A percentile compares a stretch with the other conserved stretches of the same genome.
Evolutionary conservation across 2,888 invertebrate species (phyloP).

Genomic region (Nemapogon koenigi): DNA sequence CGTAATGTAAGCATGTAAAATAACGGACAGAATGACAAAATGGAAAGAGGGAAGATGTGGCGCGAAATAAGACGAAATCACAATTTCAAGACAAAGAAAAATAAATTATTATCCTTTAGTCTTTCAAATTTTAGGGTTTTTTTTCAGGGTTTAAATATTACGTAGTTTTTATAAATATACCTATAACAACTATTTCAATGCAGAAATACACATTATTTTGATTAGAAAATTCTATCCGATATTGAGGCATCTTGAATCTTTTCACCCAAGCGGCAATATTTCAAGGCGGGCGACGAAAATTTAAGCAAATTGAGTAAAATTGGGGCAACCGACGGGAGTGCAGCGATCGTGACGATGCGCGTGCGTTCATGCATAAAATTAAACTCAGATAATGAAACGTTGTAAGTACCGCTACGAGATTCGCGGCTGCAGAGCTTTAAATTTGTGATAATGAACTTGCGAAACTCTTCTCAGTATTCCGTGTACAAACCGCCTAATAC

Average conservation of each 20-base stretch:
- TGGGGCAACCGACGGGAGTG: constrained; percentile 18
- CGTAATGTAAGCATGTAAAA: constrained; percentile 5
- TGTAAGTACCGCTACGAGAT: constrained; percentile 24
- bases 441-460: constrained; percentile 1
- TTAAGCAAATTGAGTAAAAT: constrained; percentile 20
- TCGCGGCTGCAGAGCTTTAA: constrained; percentile 6
- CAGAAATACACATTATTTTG: too few species aligned
- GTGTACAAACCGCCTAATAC: too few species aligned
- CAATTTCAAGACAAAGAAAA: too few species aligned
- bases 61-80: too few species aligned
- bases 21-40: constrained; percentile 1
- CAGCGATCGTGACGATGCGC: constrained; percentile 27
- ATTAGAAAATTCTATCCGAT: too few species aligned
- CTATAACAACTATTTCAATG: too few species aligned
- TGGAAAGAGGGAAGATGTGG: constrained; percentile 5
- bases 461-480: constrained; percentile 3
- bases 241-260: too few species aligned
- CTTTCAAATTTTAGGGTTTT: too few species aligned
- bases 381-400: constrained; percentile 57
- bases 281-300: constrained; percentile 14
- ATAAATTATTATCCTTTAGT: too few species aligned
- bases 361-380: constrained; percentile 61
- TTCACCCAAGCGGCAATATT: constrained; percentile 9
- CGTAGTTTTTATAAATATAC: too few species aligned
- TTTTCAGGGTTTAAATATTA: too few species aligned